Evolutionary conservation across 2,113 vertebrate genomes (phyloP).

Genomic region (Phaetusa simplex): DNA sequence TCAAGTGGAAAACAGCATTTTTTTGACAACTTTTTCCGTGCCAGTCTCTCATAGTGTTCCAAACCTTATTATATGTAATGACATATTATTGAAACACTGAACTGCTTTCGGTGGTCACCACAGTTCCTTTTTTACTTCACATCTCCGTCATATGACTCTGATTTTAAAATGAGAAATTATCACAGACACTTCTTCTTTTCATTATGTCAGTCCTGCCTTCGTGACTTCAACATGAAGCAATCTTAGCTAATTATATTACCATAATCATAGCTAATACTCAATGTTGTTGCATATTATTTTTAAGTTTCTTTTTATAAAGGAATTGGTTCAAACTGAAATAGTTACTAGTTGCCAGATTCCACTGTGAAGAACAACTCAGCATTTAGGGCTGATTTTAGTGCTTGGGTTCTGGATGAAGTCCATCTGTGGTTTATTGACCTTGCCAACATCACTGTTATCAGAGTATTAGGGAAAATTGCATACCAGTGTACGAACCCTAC

Average conservation of each 20-base stretch:
- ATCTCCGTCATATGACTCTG: not conserved
- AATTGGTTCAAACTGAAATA: not conserved
- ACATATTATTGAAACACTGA: not conserved
- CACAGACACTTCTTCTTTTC: not conserved
- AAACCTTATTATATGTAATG: not conserved
- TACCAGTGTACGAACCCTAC: not conserved
- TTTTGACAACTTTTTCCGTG: not conserved
- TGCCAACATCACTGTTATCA: not conserved
- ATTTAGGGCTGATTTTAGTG: not conserved
- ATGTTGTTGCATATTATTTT: not conserved
- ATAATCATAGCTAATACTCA: not conserved
- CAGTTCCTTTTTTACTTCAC: not conserved
- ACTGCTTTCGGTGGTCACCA: not conserved
- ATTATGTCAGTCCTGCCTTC: not conserved
- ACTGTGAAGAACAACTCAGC: not conserved
- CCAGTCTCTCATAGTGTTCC: not conserved
- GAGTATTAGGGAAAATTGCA: not conserved
- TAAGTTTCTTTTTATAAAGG: not conserved
- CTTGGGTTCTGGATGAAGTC: not conserved
- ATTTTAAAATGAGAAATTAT: not conserved
- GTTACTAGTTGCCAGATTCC: not conserved
- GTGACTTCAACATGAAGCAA: not conserved
- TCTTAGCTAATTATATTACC: not conserved
- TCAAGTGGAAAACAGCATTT: conserved; percentile 6
- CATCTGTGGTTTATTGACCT: not conserved